Evolutionary conservation across 2,113 vertebrate genomes (phyloP).

Genomic region (Corythoichthys haematopterus): DNA sequence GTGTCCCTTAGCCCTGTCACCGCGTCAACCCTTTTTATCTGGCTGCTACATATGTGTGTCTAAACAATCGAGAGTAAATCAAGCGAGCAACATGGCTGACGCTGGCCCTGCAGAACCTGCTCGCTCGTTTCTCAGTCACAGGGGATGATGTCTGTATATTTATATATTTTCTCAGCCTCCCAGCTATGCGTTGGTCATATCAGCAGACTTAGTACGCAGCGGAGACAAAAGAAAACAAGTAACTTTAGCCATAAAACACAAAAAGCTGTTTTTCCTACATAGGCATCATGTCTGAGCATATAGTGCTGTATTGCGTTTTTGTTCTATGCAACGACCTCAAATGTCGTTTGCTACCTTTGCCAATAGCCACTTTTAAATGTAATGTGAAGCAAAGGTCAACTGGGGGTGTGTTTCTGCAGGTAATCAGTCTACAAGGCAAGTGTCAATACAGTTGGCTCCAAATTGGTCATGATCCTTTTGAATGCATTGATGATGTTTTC

Average conservation of each 20-base stretch:
- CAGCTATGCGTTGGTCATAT: background rate
- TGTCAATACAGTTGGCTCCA: too few species aligned
- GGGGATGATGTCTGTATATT: conserved; percentile 22
- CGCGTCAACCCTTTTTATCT: background rate
- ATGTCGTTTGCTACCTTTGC: background rate
- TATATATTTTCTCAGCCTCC: background rate
- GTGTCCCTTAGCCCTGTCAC: background rate
- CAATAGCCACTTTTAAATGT: conserved; percentile 4
- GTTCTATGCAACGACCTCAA: background rate
- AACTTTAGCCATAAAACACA: background rate
- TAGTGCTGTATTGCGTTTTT: conserved; percentile 8
- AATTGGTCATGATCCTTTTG: too few species aligned
- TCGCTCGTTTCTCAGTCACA: conserved; percentile 14
- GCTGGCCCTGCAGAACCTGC: conserved; percentile 59
- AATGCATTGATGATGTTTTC: background rate
- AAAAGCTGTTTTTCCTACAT: background rate
- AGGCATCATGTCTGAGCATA: background rate
- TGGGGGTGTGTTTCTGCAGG: conserved; percentile 6
- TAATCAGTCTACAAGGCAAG: background rate
- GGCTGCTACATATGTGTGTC: conserved; percentile 51
- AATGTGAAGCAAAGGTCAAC: conserved; percentile 22
- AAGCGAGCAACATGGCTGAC: conserved; percentile 81
- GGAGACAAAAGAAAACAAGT: background rate
- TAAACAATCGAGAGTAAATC: conserved; percentile 42
- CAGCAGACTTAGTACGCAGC: background rate